These are phyloP conservation scores for Sebastiscus tertius DNA, from an alignment of 2,797 vertebrate genomes.

Conservation along the genomic window DNA sequence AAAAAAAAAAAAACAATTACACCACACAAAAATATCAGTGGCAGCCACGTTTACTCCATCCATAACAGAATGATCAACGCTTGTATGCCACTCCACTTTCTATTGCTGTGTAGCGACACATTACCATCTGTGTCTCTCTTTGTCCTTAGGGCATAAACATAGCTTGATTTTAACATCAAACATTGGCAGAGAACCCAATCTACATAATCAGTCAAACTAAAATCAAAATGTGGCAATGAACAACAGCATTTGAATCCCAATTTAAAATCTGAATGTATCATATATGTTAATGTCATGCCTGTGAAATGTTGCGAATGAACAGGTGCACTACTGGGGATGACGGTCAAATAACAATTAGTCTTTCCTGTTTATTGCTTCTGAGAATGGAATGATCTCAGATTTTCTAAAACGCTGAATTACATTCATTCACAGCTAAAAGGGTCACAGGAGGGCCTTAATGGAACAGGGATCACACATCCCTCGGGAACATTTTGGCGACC, in stretches of 20 bases:
- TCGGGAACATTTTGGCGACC: not conserved
- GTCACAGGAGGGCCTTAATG: constrained; percentile 7
- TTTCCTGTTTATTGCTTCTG: not conserved
- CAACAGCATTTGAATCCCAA: constrained; percentile 10
- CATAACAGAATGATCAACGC: not conserved
- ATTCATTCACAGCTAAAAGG: not conserved
- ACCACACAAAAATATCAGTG: no score
- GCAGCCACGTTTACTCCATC: not conserved
- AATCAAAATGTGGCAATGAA: constrained; percentile 7
- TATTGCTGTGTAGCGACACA: not conserved
- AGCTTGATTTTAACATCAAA: constrained; percentile 30
- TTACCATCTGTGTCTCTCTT: constrained; percentile 9
- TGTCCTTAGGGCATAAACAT: not conserved
- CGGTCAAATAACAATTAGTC: not conserved
- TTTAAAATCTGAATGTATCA: constrained; percentile 5
- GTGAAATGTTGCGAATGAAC: not conserved
- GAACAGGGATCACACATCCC: not conserved
- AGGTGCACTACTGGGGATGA: not conserved
- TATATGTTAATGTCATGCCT: not conserved
- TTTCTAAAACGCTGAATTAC: not conserved
- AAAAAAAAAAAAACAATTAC: not conserved
- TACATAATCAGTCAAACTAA: constrained; percentile 22
- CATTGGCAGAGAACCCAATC: constrained; percentile 20
- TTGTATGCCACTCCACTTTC: not conserved
- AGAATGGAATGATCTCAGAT: not conserved